Evolutionary conservation across 2,797 vertebrate genomes (phyloP).

Genomic region (Lagodon rhomboides): DNA sequence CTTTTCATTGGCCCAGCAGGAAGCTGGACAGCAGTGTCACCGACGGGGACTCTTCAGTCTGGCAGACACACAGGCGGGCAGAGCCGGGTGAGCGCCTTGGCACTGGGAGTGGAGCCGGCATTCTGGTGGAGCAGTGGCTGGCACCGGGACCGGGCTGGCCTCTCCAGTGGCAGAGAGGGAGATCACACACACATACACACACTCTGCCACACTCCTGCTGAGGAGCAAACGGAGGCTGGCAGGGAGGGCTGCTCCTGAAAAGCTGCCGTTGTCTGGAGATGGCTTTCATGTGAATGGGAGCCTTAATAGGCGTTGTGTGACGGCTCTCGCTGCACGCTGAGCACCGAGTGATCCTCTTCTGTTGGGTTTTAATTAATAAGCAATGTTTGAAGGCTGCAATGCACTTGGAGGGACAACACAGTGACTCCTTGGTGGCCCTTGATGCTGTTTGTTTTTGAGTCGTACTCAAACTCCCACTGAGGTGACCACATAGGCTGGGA

Average conservation of each 20-base stretch:
- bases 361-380: conserved; percentile 83
- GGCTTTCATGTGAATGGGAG: conserved; percentile 80
- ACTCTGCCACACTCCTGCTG: conserved; percentile 77
- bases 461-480: conserved; percentile 71
- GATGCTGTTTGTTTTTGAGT: conserved; percentile 74
- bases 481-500: conserved; percentile 66
- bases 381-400: conserved; percentile 73
- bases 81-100: conserved; percentile 74
- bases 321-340: conserved; percentile 71
- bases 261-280: conserved; percentile 79
- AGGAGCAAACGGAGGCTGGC: conserved; percentile 79
- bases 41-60: conserved; percentile 75
- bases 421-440: conserved; percentile 74
- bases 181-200: conserved; percentile 65
- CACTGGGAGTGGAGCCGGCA: conserved; percentile 61
- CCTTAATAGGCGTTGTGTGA: conserved; percentile 79
- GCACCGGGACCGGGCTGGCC: conserved; percentile 71
- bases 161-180: conserved; percentile 70
- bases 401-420: conserved; percentile 74
- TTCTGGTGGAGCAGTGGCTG: conserved; percentile 73
- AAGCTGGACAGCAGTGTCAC: conserved; percentile 74
- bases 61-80: conserved; percentile 82
- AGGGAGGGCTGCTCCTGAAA: conserved; percentile 77
- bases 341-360: conserved; percentile 74
- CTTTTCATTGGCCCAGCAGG: conserved; percentile 81